These are phyloP conservation scores for Stomorhina lunata DNA, from an alignment of 2,888 invertebrate species.

Conservation along the genomic window DNA sequence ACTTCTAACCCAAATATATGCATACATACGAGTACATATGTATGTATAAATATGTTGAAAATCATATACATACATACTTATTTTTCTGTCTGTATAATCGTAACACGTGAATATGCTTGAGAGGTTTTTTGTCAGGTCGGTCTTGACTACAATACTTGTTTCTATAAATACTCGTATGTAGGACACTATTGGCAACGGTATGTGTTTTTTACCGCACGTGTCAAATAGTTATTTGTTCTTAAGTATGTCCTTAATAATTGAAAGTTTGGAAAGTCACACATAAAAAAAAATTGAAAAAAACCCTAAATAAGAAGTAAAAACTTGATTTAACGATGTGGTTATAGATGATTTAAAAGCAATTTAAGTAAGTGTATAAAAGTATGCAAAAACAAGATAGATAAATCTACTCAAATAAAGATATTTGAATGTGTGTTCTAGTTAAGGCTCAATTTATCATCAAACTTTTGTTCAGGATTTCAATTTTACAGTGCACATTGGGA, in stretches of 20 bases:
- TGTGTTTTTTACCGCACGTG: too few relatives aligned
- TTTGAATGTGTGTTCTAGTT: slow-evolving; percentile 14
- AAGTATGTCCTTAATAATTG: too few relatives aligned
- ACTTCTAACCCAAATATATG: neutral
- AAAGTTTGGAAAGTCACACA: neutral
- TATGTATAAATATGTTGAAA: neutral
- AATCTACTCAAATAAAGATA: neutral
- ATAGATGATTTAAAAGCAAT: slow-evolving; percentile 57
- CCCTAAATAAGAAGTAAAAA: slow-evolving; percentile 13
- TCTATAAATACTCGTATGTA: too few relatives aligned
- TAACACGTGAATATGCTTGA: too few relatives aligned
- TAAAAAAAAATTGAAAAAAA: neutral
- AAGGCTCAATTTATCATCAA: slow-evolving; percentile 60
- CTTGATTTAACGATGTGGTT: slow-evolving; percentile 16
- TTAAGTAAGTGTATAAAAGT: slow-evolving; percentile 53
- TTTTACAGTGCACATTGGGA: too few relatives aligned
- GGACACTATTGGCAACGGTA: too few relatives aligned
- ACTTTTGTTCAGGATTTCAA: slow-evolving; percentile 31
- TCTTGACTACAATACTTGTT: too few relatives aligned
- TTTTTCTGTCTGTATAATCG: too few relatives aligned
- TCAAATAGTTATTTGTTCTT: too few relatives aligned
- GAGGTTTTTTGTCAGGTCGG: too few relatives aligned
- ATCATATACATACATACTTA: too few relatives aligned
- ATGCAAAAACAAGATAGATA: slow-evolving; percentile 2
- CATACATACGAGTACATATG: neutral